A percentile compares a stretch with the other conserved stretches of the same genome.
phyloP scores from a whole-genome alignment of 2,113 vertebrate genomes.

The Cyprinus carpio region DNA sequence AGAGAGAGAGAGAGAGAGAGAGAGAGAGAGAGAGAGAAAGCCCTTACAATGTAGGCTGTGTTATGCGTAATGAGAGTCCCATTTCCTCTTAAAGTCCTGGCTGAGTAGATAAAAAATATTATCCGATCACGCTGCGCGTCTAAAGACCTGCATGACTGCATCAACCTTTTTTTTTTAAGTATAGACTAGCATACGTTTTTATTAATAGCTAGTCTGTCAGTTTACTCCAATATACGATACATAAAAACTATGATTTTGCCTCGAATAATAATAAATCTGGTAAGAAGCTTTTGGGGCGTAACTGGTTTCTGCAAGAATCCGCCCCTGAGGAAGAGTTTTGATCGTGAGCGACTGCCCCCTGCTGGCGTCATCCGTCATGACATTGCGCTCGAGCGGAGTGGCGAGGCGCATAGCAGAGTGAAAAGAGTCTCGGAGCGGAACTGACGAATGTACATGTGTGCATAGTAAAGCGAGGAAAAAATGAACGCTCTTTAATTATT shows the following conservation, averaged over 20 bases:
- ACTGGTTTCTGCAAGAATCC: not conserved
- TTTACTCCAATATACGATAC: not conserved
- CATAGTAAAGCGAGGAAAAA: conserved; percentile 51
- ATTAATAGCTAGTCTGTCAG: not conserved
- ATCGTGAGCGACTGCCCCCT: not conserved
- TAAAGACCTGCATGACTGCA: not conserved
- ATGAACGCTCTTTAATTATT: conserved; percentile 68
- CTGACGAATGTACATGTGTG: conserved; percentile 32
- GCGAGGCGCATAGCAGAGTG: not conserved
- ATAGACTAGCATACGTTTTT: not conserved
- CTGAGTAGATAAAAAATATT: not conserved
- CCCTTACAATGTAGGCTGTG: conserved; percentile 61
- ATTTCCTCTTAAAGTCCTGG: conserved; percentile 65
- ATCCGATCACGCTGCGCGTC: not conserved
- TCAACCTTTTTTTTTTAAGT: conserved; percentile 45
- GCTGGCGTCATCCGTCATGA: not conserved
- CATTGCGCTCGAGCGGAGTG: not conserved
- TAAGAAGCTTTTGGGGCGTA: not conserved
- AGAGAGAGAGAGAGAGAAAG: too few species aligned
- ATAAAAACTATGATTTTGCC: not conserved
- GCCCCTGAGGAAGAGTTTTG: not conserved
- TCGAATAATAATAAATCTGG: not conserved
- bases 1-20: too few species aligned
- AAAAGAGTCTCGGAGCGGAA: conserved; percentile 1
- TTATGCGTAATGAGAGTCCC: conserved; percentile 63